Evolutionary conservation across 2,888 invertebrate genomes (phyloP), one percentile per base, ranked within the genome.

Genomic region (Leptinotarsa juncta): DNA sequence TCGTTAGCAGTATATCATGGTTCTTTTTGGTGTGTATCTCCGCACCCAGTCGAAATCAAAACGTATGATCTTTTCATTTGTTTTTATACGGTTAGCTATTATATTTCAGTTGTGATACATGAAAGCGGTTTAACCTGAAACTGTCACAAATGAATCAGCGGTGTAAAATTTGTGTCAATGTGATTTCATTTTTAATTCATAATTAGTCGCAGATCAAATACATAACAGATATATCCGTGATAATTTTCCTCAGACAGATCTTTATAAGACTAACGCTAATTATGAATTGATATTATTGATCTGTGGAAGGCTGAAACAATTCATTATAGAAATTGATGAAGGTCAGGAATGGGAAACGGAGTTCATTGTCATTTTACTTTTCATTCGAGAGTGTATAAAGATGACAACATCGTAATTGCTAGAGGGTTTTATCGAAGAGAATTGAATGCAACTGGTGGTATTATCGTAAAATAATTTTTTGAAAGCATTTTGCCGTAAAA

Each of bases 141-240:
- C 75, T 78, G 78, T 79, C 79, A 78, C 71, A 71, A 75, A 74
- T 79, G 79, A 79, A 78, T 79, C 79, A 79, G 77, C 79, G 71
- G 60, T 75, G 73, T 75, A 73, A 77, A 77, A 79, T 77, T 78
- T 78, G 79, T 79, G 79, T 79, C 79, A 79, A 79, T 79, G 79
- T 74, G 72, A 76, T 76, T 60, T 70, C 57, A 75, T 75, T 75
- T 72, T 70, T 72, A 66, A 66, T 50, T 51, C 14, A 65, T 71
- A 71, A 71, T 74, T 65, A 67, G 60, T 18, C 26, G 53, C 70
- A 74, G 67, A 71, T 71, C 68, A 53, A 68, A 74, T 68, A 57
- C 42, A 51, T 32, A 74, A 55, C 55, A 70, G 70, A 26, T 65
- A 16, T 66, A 71, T 66, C 65, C 32, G 55, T 55, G 26, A n/a